Percentiles rank a stretch among this genome's conserved stretches.
phyloP scores from a whole-genome alignment of 2,797 vertebrate species.

The Dendrocincla tyrannina region DNA sequence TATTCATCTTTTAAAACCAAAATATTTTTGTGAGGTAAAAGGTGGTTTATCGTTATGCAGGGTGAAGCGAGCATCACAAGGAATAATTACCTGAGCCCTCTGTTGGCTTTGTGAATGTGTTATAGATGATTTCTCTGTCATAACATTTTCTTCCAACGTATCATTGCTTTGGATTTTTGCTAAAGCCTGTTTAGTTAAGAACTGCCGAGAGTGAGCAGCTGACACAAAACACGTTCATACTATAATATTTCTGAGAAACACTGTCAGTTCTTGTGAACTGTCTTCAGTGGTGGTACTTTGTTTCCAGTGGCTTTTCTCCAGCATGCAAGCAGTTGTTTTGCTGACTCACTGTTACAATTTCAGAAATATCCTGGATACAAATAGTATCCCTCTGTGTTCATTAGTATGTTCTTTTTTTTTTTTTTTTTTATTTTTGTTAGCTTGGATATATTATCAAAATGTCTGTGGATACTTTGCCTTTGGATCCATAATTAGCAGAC shows the following conservation, averaged over 20 bases:
- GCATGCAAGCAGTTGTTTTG: not conserved
- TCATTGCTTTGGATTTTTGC: not conserved
- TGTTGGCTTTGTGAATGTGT: not conserved
- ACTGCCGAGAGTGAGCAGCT: not conserved
- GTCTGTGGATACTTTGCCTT: not conserved
- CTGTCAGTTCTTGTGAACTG: not conserved
- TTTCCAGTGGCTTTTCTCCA: conserved; percentile 17
- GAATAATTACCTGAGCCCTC: not conserved
- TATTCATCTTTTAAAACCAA: not conserved
- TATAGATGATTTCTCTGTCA: not conserved
- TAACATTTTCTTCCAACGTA: not conserved
- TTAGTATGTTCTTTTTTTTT: not conserved
- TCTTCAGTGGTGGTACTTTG: not conserved
- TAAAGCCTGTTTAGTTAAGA: not conserved
- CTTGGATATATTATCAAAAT: not conserved
- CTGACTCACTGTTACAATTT: not conserved
- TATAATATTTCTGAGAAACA: not conserved
- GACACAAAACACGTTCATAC: not conserved
- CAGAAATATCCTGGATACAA: conserved; percentile 4
- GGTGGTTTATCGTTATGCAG: not conserved
- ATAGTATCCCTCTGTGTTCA: not conserved
- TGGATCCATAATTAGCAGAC: not conserved
- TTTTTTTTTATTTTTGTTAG: not conserved
- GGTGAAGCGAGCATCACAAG: not conserved
- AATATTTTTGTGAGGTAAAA: not conserved